Conservation (phyloP, 2,888 invertebrate species). For the Metacarcinus magister region DNA sequence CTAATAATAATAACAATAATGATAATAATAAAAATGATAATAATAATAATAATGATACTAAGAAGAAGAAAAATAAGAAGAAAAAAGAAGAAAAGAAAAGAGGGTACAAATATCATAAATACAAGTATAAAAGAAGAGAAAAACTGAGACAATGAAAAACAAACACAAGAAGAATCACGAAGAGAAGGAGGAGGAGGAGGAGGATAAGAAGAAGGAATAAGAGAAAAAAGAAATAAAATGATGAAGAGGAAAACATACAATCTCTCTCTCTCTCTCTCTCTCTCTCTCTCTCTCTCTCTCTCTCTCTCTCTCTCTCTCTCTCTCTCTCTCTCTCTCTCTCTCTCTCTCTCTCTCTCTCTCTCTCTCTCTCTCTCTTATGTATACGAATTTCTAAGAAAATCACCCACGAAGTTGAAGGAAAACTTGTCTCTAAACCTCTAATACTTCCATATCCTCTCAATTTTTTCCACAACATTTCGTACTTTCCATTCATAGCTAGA, state of each 20-base stretch:
- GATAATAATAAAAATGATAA: too few relatives aligned
- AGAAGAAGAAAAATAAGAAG: neutral
- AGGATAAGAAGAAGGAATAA: neutral
- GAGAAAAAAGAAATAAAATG: neutral
- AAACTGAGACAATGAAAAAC: neutral
- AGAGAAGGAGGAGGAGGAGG: neutral
- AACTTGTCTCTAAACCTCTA: neutral
- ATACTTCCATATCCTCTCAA: neutral
- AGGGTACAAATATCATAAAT: neutral
- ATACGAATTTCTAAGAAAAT: neutral
- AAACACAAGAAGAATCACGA: neutral
- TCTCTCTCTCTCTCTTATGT: neutral
- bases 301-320: conserved; percentile 48
- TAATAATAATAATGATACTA: neutral
- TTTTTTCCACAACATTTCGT: neutral
- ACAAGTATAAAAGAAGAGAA: neutral
- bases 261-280: conserved; percentile 46
- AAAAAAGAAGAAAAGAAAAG: neutral
- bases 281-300: conserved; percentile 49
- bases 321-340: conserved; percentile 48
- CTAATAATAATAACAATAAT: too few relatives aligned
- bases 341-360: conserved; percentile 17
- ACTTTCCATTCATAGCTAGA: neutral
- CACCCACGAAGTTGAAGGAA: neutral
- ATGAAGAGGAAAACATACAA: neutral